Base-by-base conservation (phyloP, 1,140 invertebrate genomes). In the Trichogramma pretiosum region DNA sequence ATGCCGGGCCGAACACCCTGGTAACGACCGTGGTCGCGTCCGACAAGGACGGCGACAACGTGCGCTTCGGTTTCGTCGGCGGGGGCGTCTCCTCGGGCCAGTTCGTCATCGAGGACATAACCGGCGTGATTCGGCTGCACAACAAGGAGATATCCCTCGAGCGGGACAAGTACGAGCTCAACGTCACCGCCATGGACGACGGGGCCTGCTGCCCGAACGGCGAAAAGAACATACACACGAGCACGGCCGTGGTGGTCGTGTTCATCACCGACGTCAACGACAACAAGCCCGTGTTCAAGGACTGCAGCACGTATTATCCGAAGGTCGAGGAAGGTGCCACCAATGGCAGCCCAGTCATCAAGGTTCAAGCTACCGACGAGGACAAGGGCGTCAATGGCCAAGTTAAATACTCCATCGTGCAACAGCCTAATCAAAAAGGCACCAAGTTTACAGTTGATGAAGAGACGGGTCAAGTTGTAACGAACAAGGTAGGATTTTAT, bases 181-280 rank as follows among this genome's bases (percentile, higher is more conserved):
- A 95, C 65, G 90, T 96, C 0, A 94, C 91, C 0, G 92, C 92
- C 4, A 82, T 90, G 70, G 92, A 96, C 63, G 91, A 95, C 64
- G 92, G 92, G 1, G 84, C 87, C 3, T 96, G 92, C 64, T 96
- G 92, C 62, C 82, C 83, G 2, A 87, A 90, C 53, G 90, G 90
- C 0, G 83, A 85, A 41, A 70, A 77, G 0, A 90, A 85, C 0
- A 87, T 89, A 48, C 91, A 95, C 60, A 94, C 90, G 0, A 89
- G 86, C 17, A 94, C 91, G 0, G 92, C 91, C n/a, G 88, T 95
- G 0, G 91, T 95, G 2, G 92, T 95, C 2, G 92, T 96, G 0
- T 94, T 94, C 59, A 94, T 96, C 35, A 95, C 92, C 1, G 93
- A 96, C 61, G 91, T 95, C 1, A 96, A 95, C 62, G 91, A 95